These are phyloP conservation scores for Ectropis crepuscularia DNA, from an alignment of 2,888 invertebrate species.

Conservation along the genomic window DNA sequence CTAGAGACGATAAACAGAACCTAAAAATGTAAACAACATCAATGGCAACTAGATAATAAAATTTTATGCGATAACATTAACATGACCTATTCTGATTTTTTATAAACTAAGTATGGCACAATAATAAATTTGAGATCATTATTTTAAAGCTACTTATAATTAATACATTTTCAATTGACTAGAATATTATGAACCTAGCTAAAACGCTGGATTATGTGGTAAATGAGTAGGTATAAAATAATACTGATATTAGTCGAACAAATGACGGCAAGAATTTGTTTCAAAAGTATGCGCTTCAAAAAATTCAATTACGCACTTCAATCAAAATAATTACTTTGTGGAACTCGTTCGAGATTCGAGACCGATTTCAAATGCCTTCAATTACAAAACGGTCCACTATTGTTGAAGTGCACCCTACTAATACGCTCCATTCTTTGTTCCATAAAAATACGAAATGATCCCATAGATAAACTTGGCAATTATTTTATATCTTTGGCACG, in stretches of 20 bases:
- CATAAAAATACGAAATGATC: slow-evolving; percentile 1
- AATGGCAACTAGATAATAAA: slow-evolving; percentile 25
- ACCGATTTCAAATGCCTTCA: background rate
- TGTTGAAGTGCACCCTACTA: background rate
- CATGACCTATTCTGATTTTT: slow-evolving; percentile 11
- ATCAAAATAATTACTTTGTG: slow-evolving; percentile 18
- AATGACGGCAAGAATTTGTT: slow-evolving; percentile 2
- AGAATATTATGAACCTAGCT: slow-evolving; percentile 6
- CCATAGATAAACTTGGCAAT: slow-evolving; percentile 2
- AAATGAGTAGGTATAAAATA: slow-evolving; percentile 1
- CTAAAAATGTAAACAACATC: slow-evolving; percentile 21
- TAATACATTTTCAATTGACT: background rate
- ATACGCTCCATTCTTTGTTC: no score
- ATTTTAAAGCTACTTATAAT: background rate
- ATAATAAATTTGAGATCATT: slow-evolving; percentile 8
- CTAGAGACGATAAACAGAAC: slow-evolving; percentile 20
- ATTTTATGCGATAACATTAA: slow-evolving; percentile 21
- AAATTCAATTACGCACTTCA: slow-evolving; percentile 8
- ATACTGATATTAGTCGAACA: slow-evolving; percentile 3
- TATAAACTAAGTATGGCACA: slow-evolving; percentile 12
- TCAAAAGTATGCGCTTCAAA: background rate
- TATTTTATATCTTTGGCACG: slow-evolving; percentile 4
- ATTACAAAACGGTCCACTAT: background rate
- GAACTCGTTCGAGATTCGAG: slow-evolving; percentile 3
- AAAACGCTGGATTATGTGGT: slow-evolving; percentile 10